phyloP scores from a whole-genome alignment of 2,797 vertebrate species.

The Perdix hodgsoniae region DNA sequence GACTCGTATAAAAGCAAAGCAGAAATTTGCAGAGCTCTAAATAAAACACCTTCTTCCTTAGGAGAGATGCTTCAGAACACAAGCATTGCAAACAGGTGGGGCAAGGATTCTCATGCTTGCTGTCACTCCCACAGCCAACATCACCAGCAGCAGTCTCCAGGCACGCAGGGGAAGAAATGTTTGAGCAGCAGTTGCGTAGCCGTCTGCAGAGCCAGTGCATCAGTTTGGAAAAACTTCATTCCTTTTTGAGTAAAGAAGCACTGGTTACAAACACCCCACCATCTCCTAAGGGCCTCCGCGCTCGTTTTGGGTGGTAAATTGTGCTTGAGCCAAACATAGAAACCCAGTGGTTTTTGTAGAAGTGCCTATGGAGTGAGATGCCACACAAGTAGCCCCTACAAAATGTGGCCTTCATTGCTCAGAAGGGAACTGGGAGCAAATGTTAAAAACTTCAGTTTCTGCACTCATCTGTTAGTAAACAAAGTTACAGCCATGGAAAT shows the following conservation, averaged over 20 bases:
- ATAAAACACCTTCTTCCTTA: background rate
- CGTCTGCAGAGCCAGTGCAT: background rate
- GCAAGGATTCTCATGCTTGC: background rate
- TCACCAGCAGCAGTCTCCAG: background rate
- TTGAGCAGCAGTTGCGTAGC: background rate
- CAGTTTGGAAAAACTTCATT: background rate
- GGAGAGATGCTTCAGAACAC: background rate
- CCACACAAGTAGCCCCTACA: slow-evolving; percentile 48
- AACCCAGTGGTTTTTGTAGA: slow-evolving; percentile 8
- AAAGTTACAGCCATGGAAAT: background rate
- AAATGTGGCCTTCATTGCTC: slow-evolving; percentile 3
- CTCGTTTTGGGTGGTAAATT: slow-evolving; percentile 31
- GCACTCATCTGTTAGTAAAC: background rate
- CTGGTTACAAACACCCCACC: background rate
- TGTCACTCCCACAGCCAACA: background rate
- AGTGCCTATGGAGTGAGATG: slow-evolving; percentile 31
- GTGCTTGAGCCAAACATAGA: slow-evolving; percentile 44
- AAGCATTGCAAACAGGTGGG: background rate
- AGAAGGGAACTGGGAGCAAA: background rate
- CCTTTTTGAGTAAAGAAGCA: slow-evolving; percentile 33
- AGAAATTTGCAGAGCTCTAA: background rate
- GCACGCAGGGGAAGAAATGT: background rate
- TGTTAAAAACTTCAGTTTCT: background rate
- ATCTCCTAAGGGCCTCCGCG: background rate
- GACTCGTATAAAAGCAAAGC: background rate